Base-by-base conservation (phyloP, 2,888 invertebrate genomes). In the Hypomecis punctinalis region DNA sequence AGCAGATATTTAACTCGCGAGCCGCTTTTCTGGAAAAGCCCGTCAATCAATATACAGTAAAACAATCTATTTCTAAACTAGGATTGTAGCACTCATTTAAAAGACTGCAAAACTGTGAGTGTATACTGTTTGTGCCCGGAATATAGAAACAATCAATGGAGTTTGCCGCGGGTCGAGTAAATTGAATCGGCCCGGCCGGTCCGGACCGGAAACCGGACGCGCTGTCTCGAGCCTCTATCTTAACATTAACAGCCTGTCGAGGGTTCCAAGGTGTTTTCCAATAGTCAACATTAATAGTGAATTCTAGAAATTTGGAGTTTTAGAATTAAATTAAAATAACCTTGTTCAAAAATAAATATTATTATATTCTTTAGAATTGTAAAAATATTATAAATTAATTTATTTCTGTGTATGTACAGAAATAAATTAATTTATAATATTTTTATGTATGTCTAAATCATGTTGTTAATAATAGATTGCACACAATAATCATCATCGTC, bases 141-240 rank as follows among this genome's bases (percentile, higher is more conserved):
- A 92, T 91, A 90, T 86, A 86, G 90, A 91, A 86, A 90, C 90
- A 91, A 91, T 91, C 90, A 91, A 87, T 88, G 86, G 80, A 91
- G 91, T 91, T 90, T 86, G 90, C 86, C 85, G 83, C 84, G 83
- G 84, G 73, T 76, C 76, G 76, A 80, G 79, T 77, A 90, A 92
- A 92, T 91, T 90, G 90, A 90, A 91, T 91, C 85, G 84, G 69
- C 74, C 76, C 82, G 80, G 82, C 82, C 73, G 73, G 70, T 70
- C 33, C 56, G 62, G 51, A 7, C 84, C 87, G 90, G 90, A 89
- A 89, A 87, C 90, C 90, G 91, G 91, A 90, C 79, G 77, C 80
- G 78, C 76, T 79, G 79, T 83, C 80, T 73, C 77, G 77, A 77
- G 72, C 80, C 81, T 82, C 84, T 83, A 85, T 83, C 80, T 82